Base-by-base conservation (phyloP, 2,888 invertebrate species). In the Cantharis lateralis region DNA sequence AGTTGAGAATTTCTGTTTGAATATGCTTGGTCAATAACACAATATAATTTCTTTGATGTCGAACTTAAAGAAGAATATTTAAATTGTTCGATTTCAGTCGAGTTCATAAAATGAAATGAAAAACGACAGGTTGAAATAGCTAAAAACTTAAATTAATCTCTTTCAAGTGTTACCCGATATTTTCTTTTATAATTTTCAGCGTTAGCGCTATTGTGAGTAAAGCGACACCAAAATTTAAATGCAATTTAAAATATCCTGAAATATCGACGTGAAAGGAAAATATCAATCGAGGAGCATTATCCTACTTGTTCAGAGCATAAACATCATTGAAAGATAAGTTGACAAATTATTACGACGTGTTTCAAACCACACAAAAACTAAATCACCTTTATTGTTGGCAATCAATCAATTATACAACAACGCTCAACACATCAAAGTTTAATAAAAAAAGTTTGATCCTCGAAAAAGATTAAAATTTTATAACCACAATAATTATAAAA, bases 381-480 rank as follows among this genome's bases (percentile, higher is more conserved):
- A 66, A 66, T 66, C 16, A 24, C 18, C 24, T 66, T 24, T 18
- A 20, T 66, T 66, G 64, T 66, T 66, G n/a, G 18, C 18, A 66
- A 66, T 66, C 64, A 20, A 66, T 66, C 64, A 66, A 66, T 66
- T 66, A 66, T 66, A 13, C 64, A 48, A 24, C 20, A 24, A 18
- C 24, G 24, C 20, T 66, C 64, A 24, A 66, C 64, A 24, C 18
- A 66, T 66, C 64, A 66, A 66, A 66, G 48, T 48, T 48, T n/a
- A 48, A 66, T 66, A 18, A 66, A 18, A 66, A 24, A 66, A 20
- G 64, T 18, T 66, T 20, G 64, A 66, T 15, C 64, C 20, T 66
- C n/a, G 24, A 66, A 18, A 66, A 66, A 24, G 64, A 66, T 66
- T 66, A 66, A 66, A 66, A 66, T 66, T 66, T 66, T 66, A 66